Evolutionary conservation across 2,113 vertebrate genomes (phyloP).

Genomic region (Cololabis saira): DNA sequence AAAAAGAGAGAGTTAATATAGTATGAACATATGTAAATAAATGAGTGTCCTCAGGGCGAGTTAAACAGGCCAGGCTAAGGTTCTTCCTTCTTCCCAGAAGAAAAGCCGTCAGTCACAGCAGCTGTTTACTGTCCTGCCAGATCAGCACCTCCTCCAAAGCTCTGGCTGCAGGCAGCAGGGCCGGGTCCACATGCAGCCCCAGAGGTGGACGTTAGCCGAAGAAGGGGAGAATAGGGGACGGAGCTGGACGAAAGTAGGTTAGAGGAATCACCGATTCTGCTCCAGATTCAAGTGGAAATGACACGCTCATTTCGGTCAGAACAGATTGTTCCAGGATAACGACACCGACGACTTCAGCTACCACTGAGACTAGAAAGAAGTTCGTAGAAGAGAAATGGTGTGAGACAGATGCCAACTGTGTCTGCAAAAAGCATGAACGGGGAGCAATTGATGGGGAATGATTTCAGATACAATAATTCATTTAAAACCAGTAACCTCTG

Average conservation of each 20-base stretch:
- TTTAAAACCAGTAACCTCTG: neutral
- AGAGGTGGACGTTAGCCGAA: conserved; percentile 8
- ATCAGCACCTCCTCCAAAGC: neutral
- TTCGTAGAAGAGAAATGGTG: conserved; percentile 11
- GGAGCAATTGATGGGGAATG: too few species aligned
- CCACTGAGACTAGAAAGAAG: neutral
- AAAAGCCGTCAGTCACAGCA: conserved; percentile 14
- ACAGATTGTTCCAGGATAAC: conserved; percentile 52
- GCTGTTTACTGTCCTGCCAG: conserved; percentile 26
- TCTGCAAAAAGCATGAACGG: conserved; percentile 2
- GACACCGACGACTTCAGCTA: neutral
- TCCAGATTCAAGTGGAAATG: conserved; percentile 42
- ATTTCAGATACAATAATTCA: neutral
- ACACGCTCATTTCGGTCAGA: conserved; percentile 37
- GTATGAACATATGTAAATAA: neutral
- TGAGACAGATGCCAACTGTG: neutral
- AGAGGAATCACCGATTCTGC: conserved; percentile 27
- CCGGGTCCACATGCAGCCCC: neutral
- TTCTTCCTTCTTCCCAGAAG: neutral
- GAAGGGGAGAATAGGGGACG: conserved; percentile 5
- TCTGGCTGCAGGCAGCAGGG: conserved; percentile 14
- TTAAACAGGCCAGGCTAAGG: conserved; percentile 9
- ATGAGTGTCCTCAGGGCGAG: conserved; percentile 18
- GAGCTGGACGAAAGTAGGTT: conserved; percentile 21
- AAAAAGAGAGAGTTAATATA: neutral